Conservation (phyloP, 2,888 invertebrate genomes). For the Ochropacha duplaris region DNA sequence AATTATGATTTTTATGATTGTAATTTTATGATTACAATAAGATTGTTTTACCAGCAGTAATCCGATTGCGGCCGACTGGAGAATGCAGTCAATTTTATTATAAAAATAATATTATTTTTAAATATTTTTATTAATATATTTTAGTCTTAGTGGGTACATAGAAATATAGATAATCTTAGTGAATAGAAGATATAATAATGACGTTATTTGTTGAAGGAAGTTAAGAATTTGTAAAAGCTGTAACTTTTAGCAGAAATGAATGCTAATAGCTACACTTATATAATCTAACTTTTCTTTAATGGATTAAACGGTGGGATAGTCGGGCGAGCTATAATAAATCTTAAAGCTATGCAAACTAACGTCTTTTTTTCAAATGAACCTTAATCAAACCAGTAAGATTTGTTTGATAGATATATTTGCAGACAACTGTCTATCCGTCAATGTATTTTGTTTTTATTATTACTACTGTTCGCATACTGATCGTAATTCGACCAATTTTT, state of each 20-base stretch:
- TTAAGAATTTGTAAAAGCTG: neutral
- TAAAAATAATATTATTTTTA: conserved; percentile 49
- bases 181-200: neutral
- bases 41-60: conserved; percentile 87
- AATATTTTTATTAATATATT: conserved; percentile 1
- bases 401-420: too few relatives aligned
- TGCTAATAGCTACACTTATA: too few relatives aligned
- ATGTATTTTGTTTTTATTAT: too few relatives aligned
- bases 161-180: conserved; percentile 1
- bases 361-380: too few relatives aligned
- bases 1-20: conserved; percentile 47
- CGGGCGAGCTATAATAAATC: too few relatives aligned
- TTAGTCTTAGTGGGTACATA: conserved; percentile 18
- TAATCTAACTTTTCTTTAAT: too few relatives aligned
- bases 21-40: conserved; percentile 51
- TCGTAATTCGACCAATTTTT: too few relatives aligned
- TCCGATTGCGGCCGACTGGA: conserved; percentile 90
- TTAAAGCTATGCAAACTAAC: too few relatives aligned
- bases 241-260: neutral
- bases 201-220: neutral
- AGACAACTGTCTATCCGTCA: too few relatives aligned
- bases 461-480: too few relatives aligned
- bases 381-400: too few relatives aligned
- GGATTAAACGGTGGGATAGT: too few relatives aligned
- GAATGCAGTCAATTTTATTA: conserved; percentile 69